These are phyloP conservation scores for Achatina immaculata DNA, from an alignment of 1,140 invertebrate genomes.

Conservation along the genomic window DNA sequence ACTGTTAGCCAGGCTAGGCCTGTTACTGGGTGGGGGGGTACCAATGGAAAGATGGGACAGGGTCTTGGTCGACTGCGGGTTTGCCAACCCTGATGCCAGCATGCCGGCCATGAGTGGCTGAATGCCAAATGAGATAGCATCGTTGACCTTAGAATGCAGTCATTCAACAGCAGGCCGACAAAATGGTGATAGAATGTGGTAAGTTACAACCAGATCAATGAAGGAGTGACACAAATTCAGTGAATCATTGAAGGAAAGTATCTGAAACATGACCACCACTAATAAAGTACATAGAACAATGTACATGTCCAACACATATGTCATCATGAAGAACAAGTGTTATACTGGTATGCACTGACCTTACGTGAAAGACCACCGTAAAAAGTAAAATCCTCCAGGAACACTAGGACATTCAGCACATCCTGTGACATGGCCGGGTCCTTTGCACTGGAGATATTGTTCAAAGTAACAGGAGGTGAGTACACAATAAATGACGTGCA, in stretches of 20 bases:
- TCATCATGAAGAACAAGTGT: neutral
- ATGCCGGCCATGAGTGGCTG: too few species aligned
- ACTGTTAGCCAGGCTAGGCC: too few species aligned
- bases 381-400: slow-evolving; percentile 70
- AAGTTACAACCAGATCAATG: neutral
- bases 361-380: slow-evolving; percentile 69
- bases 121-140: too few species aligned
- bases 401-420: slow-evolving; percentile 69
- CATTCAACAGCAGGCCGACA: neutral
- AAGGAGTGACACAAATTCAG: neutral
- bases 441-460: slow-evolving; percentile 53
- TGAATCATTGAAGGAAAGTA: neutral
- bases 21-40: too few species aligned
- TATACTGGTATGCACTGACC: slow-evolving; percentile 45
- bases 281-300: neutral
- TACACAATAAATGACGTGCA: too few species aligned
- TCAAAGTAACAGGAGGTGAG: too few species aligned
- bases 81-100: too few species aligned
- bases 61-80: too few species aligned
- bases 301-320: neutral
- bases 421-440: slow-evolving; percentile 69
- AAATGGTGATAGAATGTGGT: neutral
- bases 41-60: too few species aligned
- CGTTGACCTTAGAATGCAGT: too few species aligned
- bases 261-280: neutral